Evolutionary conservation across 2,888 invertebrate species (phyloP).

Genomic region (Drosophila antonietae): DNA sequence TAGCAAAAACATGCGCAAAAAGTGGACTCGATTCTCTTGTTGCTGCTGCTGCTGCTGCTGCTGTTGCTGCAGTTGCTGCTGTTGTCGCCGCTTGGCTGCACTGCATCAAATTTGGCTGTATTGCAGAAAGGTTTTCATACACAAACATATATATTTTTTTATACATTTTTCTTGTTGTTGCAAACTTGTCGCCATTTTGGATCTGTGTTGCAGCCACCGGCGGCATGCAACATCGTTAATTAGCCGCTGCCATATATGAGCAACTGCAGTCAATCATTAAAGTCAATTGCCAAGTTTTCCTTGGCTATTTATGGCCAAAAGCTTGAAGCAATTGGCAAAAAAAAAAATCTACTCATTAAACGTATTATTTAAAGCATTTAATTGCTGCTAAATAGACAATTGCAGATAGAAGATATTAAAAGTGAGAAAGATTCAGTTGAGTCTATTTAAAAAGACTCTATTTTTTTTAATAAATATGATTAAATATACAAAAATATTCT

Average conservation of each 20-base stretch:
- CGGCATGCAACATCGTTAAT: constrained; percentile 55
- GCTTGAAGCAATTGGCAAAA: background rate
- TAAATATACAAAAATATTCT: background rate
- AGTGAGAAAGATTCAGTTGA: background rate
- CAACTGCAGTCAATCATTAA: constrained; percentile 62
- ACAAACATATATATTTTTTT: constrained; percentile 10
- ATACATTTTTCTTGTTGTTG: background rate
- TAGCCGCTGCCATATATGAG: constrained; percentile 48
- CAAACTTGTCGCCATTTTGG: constrained; percentile 59
- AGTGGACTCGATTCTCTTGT: constrained; percentile 45
- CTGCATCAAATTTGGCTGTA: constrained; percentile 61
- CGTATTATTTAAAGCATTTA: background rate
- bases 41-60: constrained; percentile 28
- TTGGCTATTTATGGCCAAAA: constrained; percentile 40
- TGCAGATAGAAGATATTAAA: background rate
- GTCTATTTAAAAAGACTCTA: background rate
- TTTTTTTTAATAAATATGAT: background rate
- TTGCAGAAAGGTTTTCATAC: constrained; percentile 51
- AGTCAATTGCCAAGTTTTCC: constrained; percentile 48
- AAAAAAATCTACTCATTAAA: background rate
- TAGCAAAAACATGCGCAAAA: constrained; percentile 63
- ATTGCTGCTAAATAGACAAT: background rate
- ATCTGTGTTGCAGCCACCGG: constrained; percentile 24
- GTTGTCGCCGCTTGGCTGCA: constrained; percentile 58
- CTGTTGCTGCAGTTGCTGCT: constrained; percentile 24